Percentiles rank a stretch among this genome's conserved stretches.
Conservation (phyloP, 2,888 invertebrate genomes). For the Zelleria hepariella region DNA sequence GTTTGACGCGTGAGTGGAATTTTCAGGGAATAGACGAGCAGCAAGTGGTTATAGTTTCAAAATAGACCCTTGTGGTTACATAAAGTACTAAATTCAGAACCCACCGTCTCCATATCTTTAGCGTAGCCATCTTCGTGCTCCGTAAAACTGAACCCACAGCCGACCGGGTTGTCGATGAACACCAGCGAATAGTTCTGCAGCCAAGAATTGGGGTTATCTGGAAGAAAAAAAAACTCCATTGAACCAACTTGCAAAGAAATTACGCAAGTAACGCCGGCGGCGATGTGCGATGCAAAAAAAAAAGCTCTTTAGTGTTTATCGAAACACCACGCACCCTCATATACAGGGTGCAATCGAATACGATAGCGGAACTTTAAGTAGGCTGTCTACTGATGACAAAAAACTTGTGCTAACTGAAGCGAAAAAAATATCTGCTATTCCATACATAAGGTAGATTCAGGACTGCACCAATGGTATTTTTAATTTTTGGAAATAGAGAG, state of each 20-base stretch:
- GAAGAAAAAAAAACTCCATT: background rate
- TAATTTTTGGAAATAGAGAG: no score
- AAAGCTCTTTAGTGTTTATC: no score
- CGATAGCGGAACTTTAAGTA: no score
- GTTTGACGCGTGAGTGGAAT: background rate
- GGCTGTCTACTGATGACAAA: no score
- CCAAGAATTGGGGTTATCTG: conserved; percentile 68
- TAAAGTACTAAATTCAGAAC: conserved; percentile 11
- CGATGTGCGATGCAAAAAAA: no score
- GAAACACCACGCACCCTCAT: no score
- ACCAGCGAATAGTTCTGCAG: conserved; percentile 68
- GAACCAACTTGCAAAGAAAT: background rate
- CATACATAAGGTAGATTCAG: no score
- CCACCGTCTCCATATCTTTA: conserved; percentile 67
- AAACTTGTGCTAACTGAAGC: no score
- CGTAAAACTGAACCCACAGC: conserved; percentile 76
- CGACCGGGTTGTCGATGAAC: conserved; percentile 77
- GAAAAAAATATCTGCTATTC: no score
- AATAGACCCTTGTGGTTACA: background rate
- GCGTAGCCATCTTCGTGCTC: conserved; percentile 64
- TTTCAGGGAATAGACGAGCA: background rate
- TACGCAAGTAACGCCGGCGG: no score
- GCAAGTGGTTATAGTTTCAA: background rate
- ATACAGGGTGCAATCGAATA: no score
- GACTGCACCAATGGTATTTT: no score